Percentiles rank a stretch among this genome's conserved stretches.
phyloP scores from a whole-genome alignment of 2,797 vertebrate species.

The Etheostoma perlongum region DNA sequence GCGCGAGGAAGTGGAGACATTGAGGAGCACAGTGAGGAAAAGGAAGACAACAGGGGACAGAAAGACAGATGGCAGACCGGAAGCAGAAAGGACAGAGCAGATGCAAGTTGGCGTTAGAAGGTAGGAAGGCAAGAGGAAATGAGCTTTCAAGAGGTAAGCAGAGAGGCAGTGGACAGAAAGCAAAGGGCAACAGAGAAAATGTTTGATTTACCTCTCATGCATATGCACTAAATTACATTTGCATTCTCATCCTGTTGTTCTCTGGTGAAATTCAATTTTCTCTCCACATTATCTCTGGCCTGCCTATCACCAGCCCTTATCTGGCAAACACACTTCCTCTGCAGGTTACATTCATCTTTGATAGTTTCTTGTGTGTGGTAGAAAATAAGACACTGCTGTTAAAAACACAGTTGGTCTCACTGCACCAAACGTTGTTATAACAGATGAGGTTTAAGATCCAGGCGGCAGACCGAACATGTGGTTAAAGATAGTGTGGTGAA shows the following conservation, averaged over 20 bases:
- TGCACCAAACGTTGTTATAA: not conserved
- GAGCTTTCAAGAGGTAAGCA: slow-evolving; percentile 8
- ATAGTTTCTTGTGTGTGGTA: not conserved
- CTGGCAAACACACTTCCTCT: slow-evolving; percentile 25
- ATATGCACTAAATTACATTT: slow-evolving; percentile 55
- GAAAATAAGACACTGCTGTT: not conserved
- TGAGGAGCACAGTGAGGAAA: not conserved
- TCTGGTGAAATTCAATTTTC: slow-evolving; percentile 71
- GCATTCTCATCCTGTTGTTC: slow-evolving; percentile 71
- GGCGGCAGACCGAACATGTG: not conserved
- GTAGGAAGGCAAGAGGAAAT: not conserved
- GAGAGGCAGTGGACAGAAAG: slow-evolving; percentile 8
- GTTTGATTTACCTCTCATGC: slow-evolving; percentile 39
- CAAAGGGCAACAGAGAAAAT: slow-evolving; percentile 4
- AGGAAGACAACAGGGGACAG: slow-evolving; percentile 16
- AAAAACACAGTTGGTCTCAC: not conserved
- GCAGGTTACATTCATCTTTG: slow-evolving; percentile 21
- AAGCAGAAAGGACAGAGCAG: slow-evolving; percentile 24
- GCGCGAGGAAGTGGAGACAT: not conserved
- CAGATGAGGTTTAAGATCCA: slow-evolving; percentile 1
- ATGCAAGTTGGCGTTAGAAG: not conserved
- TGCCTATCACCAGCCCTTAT: slow-evolving; percentile 47
- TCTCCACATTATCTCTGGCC: slow-evolving; percentile 53
- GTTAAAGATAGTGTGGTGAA: not conserved
- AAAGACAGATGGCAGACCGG: slow-evolving; percentile 7